Evolutionary conservation across 30 jellyfish, hydroid and myxozoan genomes (phyloP), one percentile per base, ranked within the genome.

Genomic region (Chrysaora quinquecirrha): DNA sequence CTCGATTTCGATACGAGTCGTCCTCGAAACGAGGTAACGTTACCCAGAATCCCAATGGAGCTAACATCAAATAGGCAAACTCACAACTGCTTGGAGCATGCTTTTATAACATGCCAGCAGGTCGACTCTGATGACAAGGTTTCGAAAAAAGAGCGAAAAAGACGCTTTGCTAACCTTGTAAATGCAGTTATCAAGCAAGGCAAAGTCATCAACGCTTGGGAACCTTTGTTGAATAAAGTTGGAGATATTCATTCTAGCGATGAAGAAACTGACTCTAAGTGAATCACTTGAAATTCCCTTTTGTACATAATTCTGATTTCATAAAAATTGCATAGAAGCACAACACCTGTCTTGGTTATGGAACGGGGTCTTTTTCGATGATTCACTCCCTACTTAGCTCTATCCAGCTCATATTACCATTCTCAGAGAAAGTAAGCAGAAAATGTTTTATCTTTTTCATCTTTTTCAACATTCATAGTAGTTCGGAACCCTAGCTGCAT

Each of bases 171-270:
- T 29, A 54, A 71, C 28, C 64, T 82, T 19, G 85, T 82, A 11
- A 73, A 82, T 52, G 9, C 73, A 11, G 73, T 82, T 1, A 47
- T 82, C 28, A 82, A 82, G 43, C 92, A 82, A 34, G 47, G 78
- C 61, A 82, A 52, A 43, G 92, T 82, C 1, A 70, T 82, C 31
- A 54, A 71, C 31, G 92, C 92, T 2, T 82, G 92, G 92, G 92
- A 82, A 29, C 92, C 92, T 11, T 27, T 82, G 60, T 25, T 82
- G 80, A 35, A 46, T 27, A 68, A 46, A 21, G 77, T 82, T 82
- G 92, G 92, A 2, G 92, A 82, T 34, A 82, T 82, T 68, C 85
- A 82, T 27, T 70, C 82, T 22, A 70, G 78, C 28, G 92, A 82
- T 35, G 92, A 82, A 0, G 92, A 82, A 29, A 83, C 33, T 22